Conservation (phyloP, 2,113 vertebrate genomes). For the Oplegnathus fasciatus region DNA sequence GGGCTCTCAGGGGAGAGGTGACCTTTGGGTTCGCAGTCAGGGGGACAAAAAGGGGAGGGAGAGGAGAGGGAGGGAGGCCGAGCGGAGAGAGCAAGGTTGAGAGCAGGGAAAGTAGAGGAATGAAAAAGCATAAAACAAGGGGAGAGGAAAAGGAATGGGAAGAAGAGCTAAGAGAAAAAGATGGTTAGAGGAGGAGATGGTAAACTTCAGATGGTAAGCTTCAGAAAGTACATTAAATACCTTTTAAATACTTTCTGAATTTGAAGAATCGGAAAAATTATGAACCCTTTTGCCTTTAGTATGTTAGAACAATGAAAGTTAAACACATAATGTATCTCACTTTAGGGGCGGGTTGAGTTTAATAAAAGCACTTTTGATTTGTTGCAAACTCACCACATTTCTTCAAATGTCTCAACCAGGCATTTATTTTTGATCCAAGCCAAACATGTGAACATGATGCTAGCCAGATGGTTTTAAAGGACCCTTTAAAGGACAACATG, state of each 20-base stretch:
- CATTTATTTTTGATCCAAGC: neutral
- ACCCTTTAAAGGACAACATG: too few species aligned
- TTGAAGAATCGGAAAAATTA: too few species aligned
- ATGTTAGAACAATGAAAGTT: neutral
- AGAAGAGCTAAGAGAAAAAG: neutral
- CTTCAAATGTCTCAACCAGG: neutral
- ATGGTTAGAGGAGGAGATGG: neutral
- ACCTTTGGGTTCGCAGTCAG: constrained; percentile 79
- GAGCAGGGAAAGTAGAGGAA: constrained; percentile 19
- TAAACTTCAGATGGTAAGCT: neutral
- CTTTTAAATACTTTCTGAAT: neutral
- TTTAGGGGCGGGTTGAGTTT: neutral
- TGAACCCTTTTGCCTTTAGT: neutral
- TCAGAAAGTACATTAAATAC: neutral
- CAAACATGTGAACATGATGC: neutral
- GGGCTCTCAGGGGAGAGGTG: constrained; percentile 76
- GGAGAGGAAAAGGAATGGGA: neutral
- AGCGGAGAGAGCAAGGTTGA: constrained; percentile 45
- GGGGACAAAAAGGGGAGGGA: constrained; percentile 57
- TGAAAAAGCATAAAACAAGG: constrained; percentile 1
- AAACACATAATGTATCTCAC: neutral
- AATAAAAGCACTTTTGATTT: neutral
- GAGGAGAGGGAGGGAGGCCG: constrained; percentile 29
- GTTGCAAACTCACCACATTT: too few species aligned
- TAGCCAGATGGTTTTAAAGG: too few species aligned